Evolutionary conservation across 35 echinoderm and acorn worm species (phyloP), one percentile per base, ranked within the genome.

Genomic region (Acanthaster planci): DNA sequence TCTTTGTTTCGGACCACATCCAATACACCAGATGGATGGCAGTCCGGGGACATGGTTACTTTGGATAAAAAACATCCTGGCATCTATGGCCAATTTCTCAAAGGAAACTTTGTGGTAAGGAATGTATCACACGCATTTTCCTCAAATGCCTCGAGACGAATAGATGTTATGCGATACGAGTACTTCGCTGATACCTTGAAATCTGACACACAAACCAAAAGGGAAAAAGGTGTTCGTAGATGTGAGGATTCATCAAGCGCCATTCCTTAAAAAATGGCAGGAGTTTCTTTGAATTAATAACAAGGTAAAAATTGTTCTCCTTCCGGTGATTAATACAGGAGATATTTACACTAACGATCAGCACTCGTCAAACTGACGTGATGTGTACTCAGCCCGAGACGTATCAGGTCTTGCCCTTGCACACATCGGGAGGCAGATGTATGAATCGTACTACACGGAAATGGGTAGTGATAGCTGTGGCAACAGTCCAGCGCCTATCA

Each of bases 351-450:
- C 42, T 0, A 50, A 55, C 0, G 32, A 82, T 19, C 18, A 55
- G 40, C 40, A 22, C 80, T 21, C 17, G n/a, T 29, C 19, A 15
- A 34, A 10, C 44, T 23, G 1, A 40, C 56, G 80, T 82, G n/a
- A 19, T 44, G 22, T 55, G 42, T 15, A 52, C 12, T 23, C 34
- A 8, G 7, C 34, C 21, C n/a, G 40, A 55, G 30, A 82, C 38
- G 44, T 39, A 30, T 8, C 2, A 15, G 27, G 37, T 21, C 38
- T 83, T 55, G 56, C 78, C 14, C 60, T n/a, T 78, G 55, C 86
- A 82, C 67, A 50, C 91, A 93, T 79, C 77, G 76, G 18, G 87
- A 90, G 67, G 91, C 86, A n/a, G 86, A 85, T 67, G 80, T 80
- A 18, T 67, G 86, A 0, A 82, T 92, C 36, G 0, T 83, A 12